Conservation (phyloP, 1,140 invertebrate genomes). For the Zaprionus capensis region DNA sequence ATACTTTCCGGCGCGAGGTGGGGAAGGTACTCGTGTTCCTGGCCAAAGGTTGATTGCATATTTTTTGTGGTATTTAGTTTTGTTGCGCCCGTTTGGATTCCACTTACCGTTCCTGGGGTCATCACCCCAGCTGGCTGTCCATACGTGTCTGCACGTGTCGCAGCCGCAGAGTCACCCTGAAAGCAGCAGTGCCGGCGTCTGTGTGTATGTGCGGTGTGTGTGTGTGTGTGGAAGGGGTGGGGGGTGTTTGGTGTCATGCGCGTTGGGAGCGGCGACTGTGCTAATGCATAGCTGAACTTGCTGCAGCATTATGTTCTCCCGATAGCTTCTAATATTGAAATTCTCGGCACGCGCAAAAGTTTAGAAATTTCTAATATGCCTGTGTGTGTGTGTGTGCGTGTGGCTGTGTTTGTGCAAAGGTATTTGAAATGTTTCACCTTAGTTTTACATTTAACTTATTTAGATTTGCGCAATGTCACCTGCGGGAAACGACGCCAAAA, state of each 20-base stretch:
- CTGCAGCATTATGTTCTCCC: slow-evolving; percentile 60
- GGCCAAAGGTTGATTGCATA: slow-evolving; percentile 33
- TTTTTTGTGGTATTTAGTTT: slow-evolving; percentile 26
- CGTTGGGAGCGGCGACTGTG: slow-evolving; percentile 52
- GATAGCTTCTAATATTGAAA: slow-evolving; percentile 82
- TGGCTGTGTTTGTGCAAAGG: slow-evolving; percentile 27
- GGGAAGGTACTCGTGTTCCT: neutral
- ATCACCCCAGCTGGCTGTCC: slow-evolving; percentile 9
- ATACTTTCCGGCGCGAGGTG: slow-evolving; percentile 26
- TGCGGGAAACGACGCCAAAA: slow-evolving; percentile 47
- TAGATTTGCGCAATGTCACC: slow-evolving; percentile 36
- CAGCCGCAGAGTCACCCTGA: slow-evolving; percentile 22
- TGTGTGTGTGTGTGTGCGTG: slow-evolving; percentile 1
- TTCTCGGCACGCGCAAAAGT: slow-evolving; percentile 69
- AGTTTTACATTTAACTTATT: slow-evolving; percentile 31
- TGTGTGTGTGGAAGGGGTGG: neutral
- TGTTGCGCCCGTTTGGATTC: slow-evolving; percentile 43
- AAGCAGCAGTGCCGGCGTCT: slow-evolving; percentile 9
- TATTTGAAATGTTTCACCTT: slow-evolving; percentile 67
- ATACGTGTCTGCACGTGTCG: slow-evolving; percentile 9
- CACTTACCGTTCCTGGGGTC: slow-evolving; percentile 58
- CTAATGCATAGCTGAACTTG: slow-evolving; percentile 69
- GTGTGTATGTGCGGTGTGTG: slow-evolving; percentile 16
- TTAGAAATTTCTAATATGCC: slow-evolving; percentile 80
- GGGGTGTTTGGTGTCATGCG: slow-evolving; percentile 57